Evolutionary conservation across 2,797 vertebrate species (phyloP).

Genomic region (Xenopus petersii): DNA sequence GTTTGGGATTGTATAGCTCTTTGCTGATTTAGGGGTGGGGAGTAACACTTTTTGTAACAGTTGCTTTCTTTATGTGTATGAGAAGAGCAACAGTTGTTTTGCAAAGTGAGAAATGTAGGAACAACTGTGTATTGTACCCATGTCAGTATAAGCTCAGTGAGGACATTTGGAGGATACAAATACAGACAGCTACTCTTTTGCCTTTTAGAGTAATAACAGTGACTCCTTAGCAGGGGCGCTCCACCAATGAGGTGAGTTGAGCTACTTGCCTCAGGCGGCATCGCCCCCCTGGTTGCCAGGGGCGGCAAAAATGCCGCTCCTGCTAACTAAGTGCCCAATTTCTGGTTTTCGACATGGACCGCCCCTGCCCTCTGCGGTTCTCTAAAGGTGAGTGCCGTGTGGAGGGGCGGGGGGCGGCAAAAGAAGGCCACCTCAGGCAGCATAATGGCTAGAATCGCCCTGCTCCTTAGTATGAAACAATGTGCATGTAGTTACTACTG

Average conservation of each 20-base stretch:
- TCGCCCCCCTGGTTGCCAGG: no score
- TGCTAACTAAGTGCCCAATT: no score
- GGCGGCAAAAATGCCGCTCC: no score
- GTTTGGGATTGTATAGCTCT: conserved; percentile 60
- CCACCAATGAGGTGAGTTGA: no score
- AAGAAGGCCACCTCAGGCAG: no score
- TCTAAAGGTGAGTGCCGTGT: no score
- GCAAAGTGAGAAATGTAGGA: conserved; percentile 71
- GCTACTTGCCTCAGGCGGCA: no score
- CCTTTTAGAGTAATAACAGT: conserved; percentile 24
- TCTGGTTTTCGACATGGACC: no score
- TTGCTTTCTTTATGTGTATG: conserved; percentile 67
- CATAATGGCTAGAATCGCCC: no score
- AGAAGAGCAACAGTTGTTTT: conserved; percentile 81
- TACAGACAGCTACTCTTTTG: conserved; percentile 13
- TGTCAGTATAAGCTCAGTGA: conserved; percentile 52
- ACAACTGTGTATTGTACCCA: conserved; percentile 77
- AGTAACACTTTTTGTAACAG: conserved; percentile 63
- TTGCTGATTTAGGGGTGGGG: conserved; percentile 70
- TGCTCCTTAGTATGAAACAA: neutral
- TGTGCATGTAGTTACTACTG: neutral
- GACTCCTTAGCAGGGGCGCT: neutral
- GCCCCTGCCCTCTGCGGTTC: no score
- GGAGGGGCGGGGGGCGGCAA: no score
- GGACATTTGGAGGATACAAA: conserved; percentile 71